Evolutionary conservation across 92 coral and sea anemone species (phyloP).

Genomic region (Isaurus tuberculatus): DNA sequence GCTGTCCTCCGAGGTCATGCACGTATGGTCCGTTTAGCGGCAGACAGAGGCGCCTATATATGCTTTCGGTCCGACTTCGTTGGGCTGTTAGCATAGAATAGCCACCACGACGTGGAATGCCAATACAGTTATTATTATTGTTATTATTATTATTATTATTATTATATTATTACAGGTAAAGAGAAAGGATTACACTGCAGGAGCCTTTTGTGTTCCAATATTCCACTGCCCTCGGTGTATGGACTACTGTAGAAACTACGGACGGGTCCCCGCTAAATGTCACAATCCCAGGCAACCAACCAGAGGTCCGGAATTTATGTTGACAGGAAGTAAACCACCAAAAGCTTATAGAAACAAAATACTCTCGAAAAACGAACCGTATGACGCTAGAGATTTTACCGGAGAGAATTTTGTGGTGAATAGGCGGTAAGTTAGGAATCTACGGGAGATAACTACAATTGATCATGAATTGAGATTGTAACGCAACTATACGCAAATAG

Average conservation of each 20-base stretch:
- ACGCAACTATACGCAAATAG: too few relatives aligned
- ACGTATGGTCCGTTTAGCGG: too few relatives aligned
- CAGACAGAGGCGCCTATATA: too few relatives aligned
- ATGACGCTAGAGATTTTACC: background rate
- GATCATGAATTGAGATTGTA: too few relatives aligned
- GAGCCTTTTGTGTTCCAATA: slow-evolving; percentile 84
- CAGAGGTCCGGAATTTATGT: slow-evolving; percentile 76
- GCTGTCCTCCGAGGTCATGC: too few relatives aligned
- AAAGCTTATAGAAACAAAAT: slow-evolving; percentile 23
- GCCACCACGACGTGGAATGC: too few relatives aligned
- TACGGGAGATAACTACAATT: background rate
- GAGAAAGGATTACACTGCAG: slow-evolving; percentile 81
- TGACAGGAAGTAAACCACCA: slow-evolving; percentile 44
- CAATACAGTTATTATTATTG: too few relatives aligned
- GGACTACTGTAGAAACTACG: slow-evolving; percentile 77
- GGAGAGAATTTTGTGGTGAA: background rate
- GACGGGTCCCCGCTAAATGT: slow-evolving; percentile 77
- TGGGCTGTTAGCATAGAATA: too few relatives aligned
- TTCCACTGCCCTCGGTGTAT: slow-evolving; percentile 94
- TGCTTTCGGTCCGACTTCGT: too few relatives aligned
- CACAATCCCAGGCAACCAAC: slow-evolving; percentile 69
- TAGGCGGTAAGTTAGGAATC: background rate
- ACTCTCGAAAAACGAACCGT: slow-evolving; percentile 34
- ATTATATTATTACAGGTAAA: slow-evolving; percentile 53
- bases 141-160: too few relatives aligned